Conservation (phyloP, 1,140 invertebrate species). For the Hirudo medicinalis region DNA sequence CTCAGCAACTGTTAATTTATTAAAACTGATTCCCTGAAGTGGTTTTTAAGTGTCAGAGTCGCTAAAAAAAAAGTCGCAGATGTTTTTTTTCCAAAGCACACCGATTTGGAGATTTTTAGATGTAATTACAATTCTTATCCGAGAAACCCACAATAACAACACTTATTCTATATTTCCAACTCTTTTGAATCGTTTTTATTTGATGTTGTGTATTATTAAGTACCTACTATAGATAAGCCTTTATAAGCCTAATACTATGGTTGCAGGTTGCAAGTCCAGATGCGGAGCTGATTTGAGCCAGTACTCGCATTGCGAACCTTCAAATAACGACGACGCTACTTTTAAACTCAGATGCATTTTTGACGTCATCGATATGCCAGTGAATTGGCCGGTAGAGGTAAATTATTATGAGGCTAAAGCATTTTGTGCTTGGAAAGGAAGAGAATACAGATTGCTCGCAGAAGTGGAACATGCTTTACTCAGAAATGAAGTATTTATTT, state of each 20-base stretch:
- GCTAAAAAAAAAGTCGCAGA: too few relatives aligned
- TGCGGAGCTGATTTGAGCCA: slow-evolving; percentile 33
- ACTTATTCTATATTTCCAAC: too few relatives aligned
- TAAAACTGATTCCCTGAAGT: too few relatives aligned
- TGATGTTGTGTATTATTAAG: too few relatives aligned
- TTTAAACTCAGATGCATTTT: slow-evolving; percentile 37
- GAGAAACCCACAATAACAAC: too few relatives aligned
- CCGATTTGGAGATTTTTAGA: too few relatives aligned
- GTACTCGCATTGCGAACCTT: slow-evolving; percentile 25
- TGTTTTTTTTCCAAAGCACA: too few relatives aligned
- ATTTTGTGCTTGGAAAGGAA: slow-evolving; percentile 37
- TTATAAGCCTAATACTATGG: background rate
- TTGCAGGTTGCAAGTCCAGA: slow-evolving; percentile 34
- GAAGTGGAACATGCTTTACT: slow-evolving; percentile 38
- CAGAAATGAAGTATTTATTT: slow-evolving; percentile 25
- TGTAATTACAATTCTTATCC: too few relatives aligned
- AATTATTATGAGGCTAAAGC: slow-evolving; percentile 41
- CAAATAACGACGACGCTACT: slow-evolving; percentile 11
- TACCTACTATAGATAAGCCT: too few relatives aligned
- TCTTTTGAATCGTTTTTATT: too few relatives aligned
- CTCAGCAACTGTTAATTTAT: too few relatives aligned
- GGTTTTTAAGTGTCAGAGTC: too few relatives aligned
- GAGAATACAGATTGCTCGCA: slow-evolving; percentile 30
- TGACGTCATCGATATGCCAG: slow-evolving; percentile 35
- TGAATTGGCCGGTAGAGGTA: slow-evolving; percentile 38